Evolutionary conservation across 2,797 vertebrate genomes (phyloP).

Genomic region (Lagorchestes hirsutus): DNA sequence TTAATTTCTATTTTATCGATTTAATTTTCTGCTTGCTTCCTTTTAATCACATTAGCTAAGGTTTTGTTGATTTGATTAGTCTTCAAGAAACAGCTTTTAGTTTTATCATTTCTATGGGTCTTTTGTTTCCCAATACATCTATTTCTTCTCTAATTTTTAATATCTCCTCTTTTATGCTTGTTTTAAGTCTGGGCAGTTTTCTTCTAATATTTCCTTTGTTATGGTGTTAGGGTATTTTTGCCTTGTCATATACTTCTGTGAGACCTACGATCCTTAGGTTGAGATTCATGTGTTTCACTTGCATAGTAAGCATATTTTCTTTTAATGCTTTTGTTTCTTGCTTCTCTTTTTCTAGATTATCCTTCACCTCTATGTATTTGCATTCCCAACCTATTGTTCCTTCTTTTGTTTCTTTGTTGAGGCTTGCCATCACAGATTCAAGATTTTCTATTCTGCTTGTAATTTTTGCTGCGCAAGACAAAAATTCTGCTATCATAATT

Average conservation of each 20-base stretch:
- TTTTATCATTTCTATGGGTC: background rate
- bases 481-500: background rate
- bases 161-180: background rate
- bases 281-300: background rate
- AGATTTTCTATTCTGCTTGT: background rate
- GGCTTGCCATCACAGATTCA: background rate
- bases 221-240: background rate
- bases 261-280: background rate
- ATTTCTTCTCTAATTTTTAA: background rate
- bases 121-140: background rate
- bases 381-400: background rate
- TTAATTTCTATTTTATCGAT: background rate
- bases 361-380: background rate
- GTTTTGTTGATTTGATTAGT: background rate
- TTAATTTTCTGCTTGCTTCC: background rate
- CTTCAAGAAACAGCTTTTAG: background rate
- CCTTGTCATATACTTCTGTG: background rate
- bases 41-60: background rate
- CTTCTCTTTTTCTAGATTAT: background rate
- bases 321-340: background rate
- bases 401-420: background rate
- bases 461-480: background rate
- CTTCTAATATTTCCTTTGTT: background rate
- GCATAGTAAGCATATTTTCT: background rate
- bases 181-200: background rate